A percentile compares a stretch with the other conserved stretches of the same genome.
Evolutionary conservation across 2,113 vertebrate genomes (phyloP).

Genomic region (rat (Rattus norvegicus)): GRCr8 NC_086019.1:86266001-86266500

Average conservation of each 20-base stretch:
- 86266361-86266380: background rate
- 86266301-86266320: background rate
- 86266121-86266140: accelerated
- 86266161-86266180: accelerated
- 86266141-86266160: no score
- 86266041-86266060: background rate
- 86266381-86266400: background rate
- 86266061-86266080: background rate
- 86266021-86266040: background rate
- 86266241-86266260: background rate
- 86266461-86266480: background rate
- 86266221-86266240: background rate
- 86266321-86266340: background rate
- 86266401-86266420: background rate
- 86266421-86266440: no score
- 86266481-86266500: background rate
- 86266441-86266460: background rate
- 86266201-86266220: no score
- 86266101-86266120: accelerated
- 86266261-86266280: no score
- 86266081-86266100: background rate
- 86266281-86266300: background rate
- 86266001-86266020: no score
- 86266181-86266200: background rate
- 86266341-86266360: background rate